Evolutionary conservation across 2,888 invertebrate species (phyloP).

Genomic region (Syritta pipiens): DNA sequence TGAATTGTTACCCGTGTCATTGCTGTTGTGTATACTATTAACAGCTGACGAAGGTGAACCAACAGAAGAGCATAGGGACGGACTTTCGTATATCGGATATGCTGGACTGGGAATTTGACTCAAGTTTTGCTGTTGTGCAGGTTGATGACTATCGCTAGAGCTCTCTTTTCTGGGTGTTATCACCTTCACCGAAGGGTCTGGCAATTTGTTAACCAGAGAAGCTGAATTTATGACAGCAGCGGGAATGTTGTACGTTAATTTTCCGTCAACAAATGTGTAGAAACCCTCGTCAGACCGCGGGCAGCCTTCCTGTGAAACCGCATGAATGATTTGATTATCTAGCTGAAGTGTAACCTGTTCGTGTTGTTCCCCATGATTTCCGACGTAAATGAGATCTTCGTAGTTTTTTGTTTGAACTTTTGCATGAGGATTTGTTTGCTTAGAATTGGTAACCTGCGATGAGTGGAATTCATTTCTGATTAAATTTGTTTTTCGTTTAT

Average conservation of each 20-base stretch:
- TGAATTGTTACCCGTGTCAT: slow-evolving; percentile 72
- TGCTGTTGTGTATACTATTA: slow-evolving; percentile 74
- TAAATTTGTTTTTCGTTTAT: no score
- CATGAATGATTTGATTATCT: slow-evolving; percentile 53
- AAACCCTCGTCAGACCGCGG: slow-evolving; percentile 68
- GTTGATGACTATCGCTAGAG: slow-evolving; percentile 40
- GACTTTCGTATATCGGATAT: slow-evolving; percentile 92
- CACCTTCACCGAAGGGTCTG: slow-evolving; percentile 52
- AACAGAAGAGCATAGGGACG: slow-evolving; percentile 79
- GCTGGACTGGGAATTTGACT: slow-evolving; percentile 87
- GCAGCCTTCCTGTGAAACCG: slow-evolving; percentile 36
- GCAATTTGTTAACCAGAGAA: slow-evolving; percentile 34
- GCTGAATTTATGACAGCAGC: slow-evolving; percentile 62
- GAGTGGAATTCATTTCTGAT: slow-evolving; percentile 42
- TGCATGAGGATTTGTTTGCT: slow-evolving; percentile 81
- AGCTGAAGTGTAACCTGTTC: slow-evolving; percentile 66
- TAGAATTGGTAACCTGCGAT: slow-evolving; percentile 60
- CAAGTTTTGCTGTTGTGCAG: slow-evolving; percentile 72
- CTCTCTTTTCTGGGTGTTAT: slow-evolving; percentile 62
- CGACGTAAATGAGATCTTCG: slow-evolving; percentile 83
- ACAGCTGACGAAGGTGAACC: slow-evolving; percentile 73
- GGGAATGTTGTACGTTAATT: slow-evolving; percentile 69
- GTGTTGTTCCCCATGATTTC: slow-evolving; percentile 75
- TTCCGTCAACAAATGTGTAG: slow-evolving; percentile 71
- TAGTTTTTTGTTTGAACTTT: slow-evolving; percentile 90